These are phyloP conservation scores for Saguinus oedipus DNA, from an alignment of 2,797 vertebrate genomes.

Conservation along the genomic window DNA sequence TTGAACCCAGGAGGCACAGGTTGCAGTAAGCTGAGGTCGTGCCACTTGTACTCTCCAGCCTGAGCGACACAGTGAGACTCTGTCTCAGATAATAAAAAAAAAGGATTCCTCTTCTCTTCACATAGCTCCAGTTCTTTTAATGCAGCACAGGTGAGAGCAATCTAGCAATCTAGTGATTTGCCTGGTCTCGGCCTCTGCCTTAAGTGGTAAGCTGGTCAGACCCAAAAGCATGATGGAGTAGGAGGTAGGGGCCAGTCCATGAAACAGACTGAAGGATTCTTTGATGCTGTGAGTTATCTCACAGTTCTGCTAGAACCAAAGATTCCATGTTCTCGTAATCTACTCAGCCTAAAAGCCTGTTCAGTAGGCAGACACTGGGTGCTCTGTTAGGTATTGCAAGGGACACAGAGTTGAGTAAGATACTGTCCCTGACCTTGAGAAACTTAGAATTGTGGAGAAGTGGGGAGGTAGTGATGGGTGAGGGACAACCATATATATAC, in stretches of 20 bases:
- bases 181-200: background rate
- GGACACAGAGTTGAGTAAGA: background rate
- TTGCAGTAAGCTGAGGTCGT: background rate
- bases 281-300: background rate
- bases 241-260: background rate
- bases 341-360: background rate
- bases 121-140: background rate
- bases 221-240: background rate
- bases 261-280: background rate
- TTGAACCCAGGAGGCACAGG: background rate
- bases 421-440: background rate
- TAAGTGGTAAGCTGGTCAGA: background rate
- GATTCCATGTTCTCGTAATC: background rate
- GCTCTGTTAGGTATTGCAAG: conserved; percentile 1
- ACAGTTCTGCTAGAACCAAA: conserved; percentile 5
- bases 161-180: background rate
- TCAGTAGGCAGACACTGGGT: background rate
- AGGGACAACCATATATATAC: background rate
- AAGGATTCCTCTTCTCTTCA: background rate
- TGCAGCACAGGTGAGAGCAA: background rate
- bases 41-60: background rate
- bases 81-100: background rate
- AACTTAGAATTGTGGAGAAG: conserved; percentile 18
- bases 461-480: background rate
- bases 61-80: background rate